phyloP scores from a whole-genome alignment of 2,888 invertebrate species.

The Microchrysa polita region DNA sequence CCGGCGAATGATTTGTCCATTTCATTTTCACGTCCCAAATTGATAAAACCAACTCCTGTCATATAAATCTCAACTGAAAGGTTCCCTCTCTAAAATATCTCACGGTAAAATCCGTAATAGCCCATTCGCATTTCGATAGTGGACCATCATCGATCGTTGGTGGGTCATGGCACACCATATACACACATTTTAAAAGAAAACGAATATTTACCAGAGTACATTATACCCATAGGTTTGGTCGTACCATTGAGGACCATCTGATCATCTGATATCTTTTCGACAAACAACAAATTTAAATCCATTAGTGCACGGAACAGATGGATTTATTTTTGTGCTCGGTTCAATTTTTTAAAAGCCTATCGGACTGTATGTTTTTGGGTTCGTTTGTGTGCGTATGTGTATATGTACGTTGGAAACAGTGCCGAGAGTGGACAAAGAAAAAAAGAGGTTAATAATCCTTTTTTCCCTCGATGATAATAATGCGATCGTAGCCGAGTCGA shows the following conservation, averaged over 20 bases:
- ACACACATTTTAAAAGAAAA: neutral
- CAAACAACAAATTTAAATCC: constrained; percentile 15
- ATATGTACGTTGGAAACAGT: too few relatives aligned
- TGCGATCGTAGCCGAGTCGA: constrained; percentile 18
- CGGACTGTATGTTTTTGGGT: too few relatives aligned
- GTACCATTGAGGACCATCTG: neutral
- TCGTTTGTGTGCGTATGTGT: too few relatives aligned
- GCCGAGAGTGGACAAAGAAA: constrained; percentile 8
- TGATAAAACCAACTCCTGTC: too few relatives aligned
- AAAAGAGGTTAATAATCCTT: constrained; percentile 24
- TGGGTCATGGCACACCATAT: too few relatives aligned
- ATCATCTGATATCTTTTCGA: constrained; percentile 38
- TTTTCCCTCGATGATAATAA: neutral
- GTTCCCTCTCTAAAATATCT: too few relatives aligned
- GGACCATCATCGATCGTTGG: too few relatives aligned
- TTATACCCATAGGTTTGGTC: neutral
- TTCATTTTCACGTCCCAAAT: too few relatives aligned
- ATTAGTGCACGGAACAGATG: constrained; percentile 13
- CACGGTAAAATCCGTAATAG: too few relatives aligned
- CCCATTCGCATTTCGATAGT: too few relatives aligned
- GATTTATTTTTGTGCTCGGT: neutral
- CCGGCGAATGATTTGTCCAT: too few relatives aligned
- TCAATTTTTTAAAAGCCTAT: constrained; percentile 4
- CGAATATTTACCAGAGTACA: neutral
- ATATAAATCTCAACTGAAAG: too few relatives aligned